Base-by-base conservation (phyloP, 2,888 invertebrate species). In the Ochropleura leucogaster region DNA sequence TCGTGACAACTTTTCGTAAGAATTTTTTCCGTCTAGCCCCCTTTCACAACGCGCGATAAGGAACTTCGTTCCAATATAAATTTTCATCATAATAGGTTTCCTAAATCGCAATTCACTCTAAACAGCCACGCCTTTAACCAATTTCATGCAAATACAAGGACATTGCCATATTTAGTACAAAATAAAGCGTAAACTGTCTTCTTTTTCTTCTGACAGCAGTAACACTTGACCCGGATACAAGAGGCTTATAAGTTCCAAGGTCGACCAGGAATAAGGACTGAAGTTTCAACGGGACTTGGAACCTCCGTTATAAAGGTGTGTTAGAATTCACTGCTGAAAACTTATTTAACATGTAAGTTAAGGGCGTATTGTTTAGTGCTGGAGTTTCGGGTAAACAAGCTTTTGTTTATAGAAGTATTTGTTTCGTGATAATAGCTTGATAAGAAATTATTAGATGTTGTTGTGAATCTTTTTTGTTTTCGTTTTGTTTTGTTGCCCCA, bases 191-290 rank as follows among this genome's bases (percentile, higher is more conserved):
- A 71, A 71, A 68, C 49, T 49, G 63, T 55, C 47, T 53, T 62
- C 70, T 69, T 72, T 82, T 51, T n/a, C n/a, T n/a, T n/a, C n/a
- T 20, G 51, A 46, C 72, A 67, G 51, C 70, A 67, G 65, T 40
- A 68, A 65, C 49, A 76, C 53, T 86, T 85, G 85, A 82, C 85
- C 87, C 64, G 85, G 82, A 79, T 79, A 67, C 53, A 63, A 72
- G 66, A 84, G 78, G 74, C 68, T 86, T 78, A 68, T 55, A 84
- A 86, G 67, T 86, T 84, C 44, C 77, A 82, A 86, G 85, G 85
- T 79, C 68, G 57, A 3, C 6, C 49, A 72, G 79, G 69, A 72
- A 59, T 55, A 74, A 74, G 67, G 69, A 86, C 64, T 44, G 49
- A 73, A 65, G 80, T 83, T 83, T 83, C 71, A 76, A 72, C 66